Evolutionary conservation across 2,113 vertebrate species (phyloP).

Genomic region (Scytalopus superciliaris): DNA sequence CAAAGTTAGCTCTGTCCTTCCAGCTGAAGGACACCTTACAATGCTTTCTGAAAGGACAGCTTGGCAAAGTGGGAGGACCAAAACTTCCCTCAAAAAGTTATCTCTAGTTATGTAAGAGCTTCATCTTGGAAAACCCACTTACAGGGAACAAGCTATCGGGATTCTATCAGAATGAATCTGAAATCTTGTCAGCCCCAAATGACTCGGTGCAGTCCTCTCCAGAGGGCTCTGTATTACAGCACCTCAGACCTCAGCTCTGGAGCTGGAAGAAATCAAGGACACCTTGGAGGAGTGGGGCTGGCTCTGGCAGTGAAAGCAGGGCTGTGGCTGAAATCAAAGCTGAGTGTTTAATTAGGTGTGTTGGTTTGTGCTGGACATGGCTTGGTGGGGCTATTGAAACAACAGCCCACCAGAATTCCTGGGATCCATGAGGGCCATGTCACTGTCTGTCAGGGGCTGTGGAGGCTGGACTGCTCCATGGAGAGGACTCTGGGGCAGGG

Average conservation of each 20-base stretch:
- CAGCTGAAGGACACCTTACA: not conserved
- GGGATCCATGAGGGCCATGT: not conserved
- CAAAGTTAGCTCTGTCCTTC: not conserved
- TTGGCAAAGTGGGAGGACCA: not conserved
- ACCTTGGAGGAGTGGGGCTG: not conserved
- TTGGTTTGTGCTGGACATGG: not conserved
- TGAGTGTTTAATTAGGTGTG: accelerated
- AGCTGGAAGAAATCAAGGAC: not conserved
- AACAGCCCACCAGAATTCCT: not conserved
- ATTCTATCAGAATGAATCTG: not conserved
- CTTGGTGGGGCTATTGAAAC: not conserved
- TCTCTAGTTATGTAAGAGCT: not conserved
- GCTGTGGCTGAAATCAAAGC: not conserved
- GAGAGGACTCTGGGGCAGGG: accelerated
- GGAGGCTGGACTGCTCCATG: not conserved
- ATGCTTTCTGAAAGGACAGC: not conserved
- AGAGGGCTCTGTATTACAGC: not conserved
- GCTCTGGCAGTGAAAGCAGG: not conserved
- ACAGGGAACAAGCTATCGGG: accelerated
- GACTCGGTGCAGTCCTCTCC: not conserved
- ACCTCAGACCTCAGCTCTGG: not conserved
- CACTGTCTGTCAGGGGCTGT: not conserved
- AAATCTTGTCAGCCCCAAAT: not conserved
- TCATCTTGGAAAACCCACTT: not conserved
- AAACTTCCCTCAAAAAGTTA: not conserved